Percentiles rank a stretch among this genome's conserved stretches.
Evolutionary conservation across 2,797 vertebrate species (phyloP).

Genomic region (Prunella strophiata): DNA sequence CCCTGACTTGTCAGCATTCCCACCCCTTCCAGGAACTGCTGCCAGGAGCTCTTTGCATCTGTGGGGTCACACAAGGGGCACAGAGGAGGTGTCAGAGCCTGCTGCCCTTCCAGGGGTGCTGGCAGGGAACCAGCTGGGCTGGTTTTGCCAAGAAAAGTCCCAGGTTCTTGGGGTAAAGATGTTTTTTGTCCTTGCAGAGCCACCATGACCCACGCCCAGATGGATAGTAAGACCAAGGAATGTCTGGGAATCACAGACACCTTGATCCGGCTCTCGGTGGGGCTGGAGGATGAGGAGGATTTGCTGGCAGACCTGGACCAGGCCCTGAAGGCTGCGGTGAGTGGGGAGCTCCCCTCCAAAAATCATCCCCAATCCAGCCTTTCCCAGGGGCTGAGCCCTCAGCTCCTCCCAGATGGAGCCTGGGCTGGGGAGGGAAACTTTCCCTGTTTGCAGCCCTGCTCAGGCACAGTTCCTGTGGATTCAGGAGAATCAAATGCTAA

Average conservation of each 20-base stretch:
- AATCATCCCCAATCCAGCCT: neutral
- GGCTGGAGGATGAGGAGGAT: slow-evolving; percentile 72
- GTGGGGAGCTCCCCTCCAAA: slow-evolving; percentile 39
- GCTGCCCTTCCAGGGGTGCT: too few species aligned
- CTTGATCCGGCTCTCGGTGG: neutral
- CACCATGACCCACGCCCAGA: slow-evolving; percentile 94
- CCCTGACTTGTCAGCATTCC: neutral
- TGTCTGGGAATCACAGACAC: neutral
- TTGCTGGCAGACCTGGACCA: slow-evolving; percentile 87
- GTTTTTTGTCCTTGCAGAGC: slow-evolving; percentile 76
- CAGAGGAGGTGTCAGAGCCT: too few species aligned
- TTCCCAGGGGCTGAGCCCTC: neutral
- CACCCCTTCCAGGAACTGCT: neutral
- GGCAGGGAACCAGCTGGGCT: neutral
- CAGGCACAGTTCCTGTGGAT: neutral
- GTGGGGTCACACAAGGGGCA: neutral
- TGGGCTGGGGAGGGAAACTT: neutral
- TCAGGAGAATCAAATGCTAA: neutral
- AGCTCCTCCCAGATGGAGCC: accelerated
- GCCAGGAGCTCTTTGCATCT: neutral
- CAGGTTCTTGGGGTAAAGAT: neutral
- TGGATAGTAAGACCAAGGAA: too few species aligned
- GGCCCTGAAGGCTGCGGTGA: slow-evolving; percentile 87
- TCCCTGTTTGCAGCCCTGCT: neutral
- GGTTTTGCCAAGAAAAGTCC: neutral